Evolutionary conservation across 2,113 vertebrate species (phyloP), one percentile per base, ranked within the genome.

Genomic region (Tragelaphus buxtoni): DNA sequence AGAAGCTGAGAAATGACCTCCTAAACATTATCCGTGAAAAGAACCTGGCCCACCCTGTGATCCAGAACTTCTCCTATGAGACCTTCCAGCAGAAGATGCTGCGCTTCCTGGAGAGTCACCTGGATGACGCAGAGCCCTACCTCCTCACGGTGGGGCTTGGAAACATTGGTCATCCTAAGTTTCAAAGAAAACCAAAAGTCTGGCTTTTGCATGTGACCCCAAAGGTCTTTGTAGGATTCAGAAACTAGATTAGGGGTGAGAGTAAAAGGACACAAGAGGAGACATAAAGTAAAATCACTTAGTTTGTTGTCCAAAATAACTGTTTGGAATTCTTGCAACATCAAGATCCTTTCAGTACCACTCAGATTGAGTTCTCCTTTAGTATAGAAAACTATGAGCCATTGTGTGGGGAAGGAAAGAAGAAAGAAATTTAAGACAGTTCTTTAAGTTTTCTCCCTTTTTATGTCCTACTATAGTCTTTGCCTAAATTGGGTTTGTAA

Each of bases 1-100:
- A 99, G 99, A 99, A 99, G 97, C 98, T 98, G 74, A 98, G 24
- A 84, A 97, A 95, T 0, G 97, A 99, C 61, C 98, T 99, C 47
- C 94, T 99, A 95, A 76, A 93, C 30, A 97, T 99, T 82, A 99
- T 99, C 94, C 97, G 96, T 39, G 98, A 98, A 91, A 99, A 98
- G 97, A 98, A 98, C 8, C 90, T 91, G 22, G 85, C 84, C 1
- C 99, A 99, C 69, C 98, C 99, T 0, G 30, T 98, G 20, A 98
- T 99, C 53, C 98, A 98, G 60, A 98, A 98, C 90, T 98, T 99
- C 39, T 98, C 99, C 18, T 99, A 99, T 5, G 96, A 96, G n/a
- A 96, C 82, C 24, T 99, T 99, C 96, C 99, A 99, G 96, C 97
- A 98, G 80, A 98, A 98, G 77, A 98, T 99, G 97, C 97, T 99